Base-by-base conservation (phyloP, 2,888 invertebrate species). In the Agriotes lineatus region DNA sequence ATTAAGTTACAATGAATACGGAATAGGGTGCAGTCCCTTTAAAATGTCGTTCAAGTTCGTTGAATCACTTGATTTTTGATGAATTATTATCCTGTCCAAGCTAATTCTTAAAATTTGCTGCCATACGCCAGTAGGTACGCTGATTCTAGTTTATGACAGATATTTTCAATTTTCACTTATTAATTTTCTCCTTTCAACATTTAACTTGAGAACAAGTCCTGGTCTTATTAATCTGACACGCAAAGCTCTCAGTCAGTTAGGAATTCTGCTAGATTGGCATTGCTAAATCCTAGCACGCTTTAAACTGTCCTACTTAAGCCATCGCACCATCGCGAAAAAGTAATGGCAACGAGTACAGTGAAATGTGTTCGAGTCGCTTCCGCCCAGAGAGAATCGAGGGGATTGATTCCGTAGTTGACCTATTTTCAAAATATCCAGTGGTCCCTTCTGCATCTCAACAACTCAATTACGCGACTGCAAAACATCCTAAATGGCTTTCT, bases 381-480 rank as follows among this genome's bases (percentile, higher is more conserved):
- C 22, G 35, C 45, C 57, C 56, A 6, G 16, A 35, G 64, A 56
- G 48, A 57, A 39, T 58, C 20, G 44, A n/a, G 48, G 12, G 44
- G 25, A 64, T 64, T 64, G 64, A 48, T 57, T 57, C 57, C 35
- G 37, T 57, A 45, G 56, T 64, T 57, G 64, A 64, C 64, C 64
- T 50, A 64, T 64, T 64, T 64, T 57, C 45, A 61, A 61, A 61
- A 61, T 42, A 22, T 20, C 14, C n/a, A n/a, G n/a, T 33, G 25
- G 33, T 22, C 52, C 52, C 48, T 22, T 52, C 18, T 52, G 52
- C 52, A 52, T 52, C 33, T 52, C 52, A 52, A 52, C 52, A 25
- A 33, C 33, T 52, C 52, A 30, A 52, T 52, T 52, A 52, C 35
- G 7, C 33, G 16, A 33, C 52, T 48, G 16, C 33, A 50, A 50